Conservation (phyloP, 2,113 vertebrate species). For the Equus przewalskii region DNA sequence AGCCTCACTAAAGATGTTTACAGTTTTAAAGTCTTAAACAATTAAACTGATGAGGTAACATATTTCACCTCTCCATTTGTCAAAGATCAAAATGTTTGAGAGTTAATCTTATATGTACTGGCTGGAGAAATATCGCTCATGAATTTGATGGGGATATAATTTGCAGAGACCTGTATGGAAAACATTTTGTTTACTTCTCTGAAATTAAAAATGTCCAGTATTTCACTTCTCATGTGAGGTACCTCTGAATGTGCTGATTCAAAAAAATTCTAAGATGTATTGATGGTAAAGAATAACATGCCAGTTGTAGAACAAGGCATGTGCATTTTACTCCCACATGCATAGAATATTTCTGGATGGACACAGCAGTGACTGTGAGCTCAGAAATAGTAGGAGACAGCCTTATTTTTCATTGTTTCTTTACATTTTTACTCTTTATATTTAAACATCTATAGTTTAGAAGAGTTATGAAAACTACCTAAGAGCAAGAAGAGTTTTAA, state of each 20-base stretch:
- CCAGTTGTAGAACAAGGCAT: not conserved
- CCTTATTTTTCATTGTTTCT: not conserved
- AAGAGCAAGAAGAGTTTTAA: not conserved
- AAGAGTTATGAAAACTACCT: not conserved
- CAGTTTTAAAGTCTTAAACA: not conserved
- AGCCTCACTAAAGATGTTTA: not conserved
- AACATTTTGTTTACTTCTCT: not conserved
- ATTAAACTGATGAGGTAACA: not conserved
- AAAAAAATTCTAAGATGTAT: not conserved
- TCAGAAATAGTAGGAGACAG: not conserved
- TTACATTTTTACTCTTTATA: constrained; percentile 14
- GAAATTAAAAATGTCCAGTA: not conserved
- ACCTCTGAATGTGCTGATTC: not conserved
- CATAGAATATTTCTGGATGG: not conserved
- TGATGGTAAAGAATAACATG: not conserved
- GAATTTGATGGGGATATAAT: not conserved
- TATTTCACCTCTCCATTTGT: not conserved
- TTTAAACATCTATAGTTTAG: not conserved
- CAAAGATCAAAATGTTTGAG: not conserved
- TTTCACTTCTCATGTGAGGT: not conserved
- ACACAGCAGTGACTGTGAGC: not conserved
- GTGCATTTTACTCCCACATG: rapidly evolving
- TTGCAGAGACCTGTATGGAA: not conserved
- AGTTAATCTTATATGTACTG: not conserved
- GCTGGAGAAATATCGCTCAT: not conserved